phyloP scores from a whole-genome alignment of 2,113 vertebrate genomes.

The Cavia aperea region DNA sequence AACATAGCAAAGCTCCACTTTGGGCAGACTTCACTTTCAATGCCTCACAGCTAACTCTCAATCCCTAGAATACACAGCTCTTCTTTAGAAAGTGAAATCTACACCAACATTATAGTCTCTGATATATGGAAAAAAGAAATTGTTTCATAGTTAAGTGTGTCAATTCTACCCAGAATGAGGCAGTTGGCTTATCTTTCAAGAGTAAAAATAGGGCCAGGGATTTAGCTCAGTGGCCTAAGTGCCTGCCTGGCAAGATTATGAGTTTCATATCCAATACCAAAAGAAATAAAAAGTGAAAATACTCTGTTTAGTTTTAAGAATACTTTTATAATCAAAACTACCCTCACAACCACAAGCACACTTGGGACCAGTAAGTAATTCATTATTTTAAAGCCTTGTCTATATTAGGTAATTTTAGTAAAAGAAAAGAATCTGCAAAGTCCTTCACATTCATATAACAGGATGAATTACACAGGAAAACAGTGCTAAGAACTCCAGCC shows the following conservation, averaged over 20 bases:
- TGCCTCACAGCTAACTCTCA: not conserved
- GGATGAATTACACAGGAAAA: constrained; percentile 49
- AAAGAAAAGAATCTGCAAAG: constrained; percentile 58
- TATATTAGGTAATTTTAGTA: constrained; percentile 47
- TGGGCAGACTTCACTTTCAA: not conserved
- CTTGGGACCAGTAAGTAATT: constrained; percentile 40
- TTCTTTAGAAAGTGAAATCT: constrained; percentile 26
- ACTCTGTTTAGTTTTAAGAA: constrained; percentile 4
- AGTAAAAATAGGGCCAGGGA: not conserved
- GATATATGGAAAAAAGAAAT: constrained; percentile 15
- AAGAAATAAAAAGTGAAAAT: not conserved
- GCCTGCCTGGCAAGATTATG: too few relatives aligned
- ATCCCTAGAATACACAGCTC: not conserved
- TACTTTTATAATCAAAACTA: constrained; percentile 42
- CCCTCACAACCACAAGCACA: constrained; percentile 41
- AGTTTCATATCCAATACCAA: too few relatives aligned
- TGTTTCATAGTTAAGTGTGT: not conserved
- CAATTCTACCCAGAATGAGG: constrained; percentile 24
- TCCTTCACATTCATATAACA: constrained; percentile 29
- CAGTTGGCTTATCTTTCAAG: constrained; percentile 22
- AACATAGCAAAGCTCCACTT: constrained; percentile 1
- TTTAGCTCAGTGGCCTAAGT: too few relatives aligned
- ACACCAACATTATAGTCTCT: not conserved
- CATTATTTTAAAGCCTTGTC: constrained; percentile 37
- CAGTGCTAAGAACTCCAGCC: not conserved